These are phyloP conservation scores for Trinectes maculatus DNA, from an alignment of 2,113 vertebrate species.

Conservation along the genomic window DNA sequence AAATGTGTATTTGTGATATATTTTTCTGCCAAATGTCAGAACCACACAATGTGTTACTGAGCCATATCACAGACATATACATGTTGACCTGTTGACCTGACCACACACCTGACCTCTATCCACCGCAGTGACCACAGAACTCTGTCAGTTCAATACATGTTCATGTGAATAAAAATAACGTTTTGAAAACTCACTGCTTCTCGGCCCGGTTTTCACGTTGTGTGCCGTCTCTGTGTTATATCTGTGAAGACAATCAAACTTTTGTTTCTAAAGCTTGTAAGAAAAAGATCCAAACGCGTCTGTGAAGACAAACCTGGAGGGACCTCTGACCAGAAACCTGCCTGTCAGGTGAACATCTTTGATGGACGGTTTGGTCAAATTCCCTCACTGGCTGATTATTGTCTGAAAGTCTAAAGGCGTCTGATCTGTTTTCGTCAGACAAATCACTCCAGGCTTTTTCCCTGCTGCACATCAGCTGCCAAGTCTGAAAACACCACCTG, in stretches of 20 bases:
- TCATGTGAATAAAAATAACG: too few species aligned
- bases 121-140: too few species aligned
- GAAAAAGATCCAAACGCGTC: constrained; percentile 1
- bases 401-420: constrained; percentile 41
- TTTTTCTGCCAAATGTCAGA: too few species aligned
- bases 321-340: neutral
- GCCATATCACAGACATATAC: too few species aligned
- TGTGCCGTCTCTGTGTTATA: too few species aligned
- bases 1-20: too few species aligned
- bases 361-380: constrained; percentile 21
- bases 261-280: neutral
- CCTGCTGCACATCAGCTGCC: constrained; percentile 11
- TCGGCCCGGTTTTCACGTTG: too few species aligned
- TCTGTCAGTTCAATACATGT: too few species aligned
- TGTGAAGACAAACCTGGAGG: neutral
- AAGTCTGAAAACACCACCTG: constrained; percentile 6
- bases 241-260: constrained; percentile 10
- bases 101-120: too few species aligned
- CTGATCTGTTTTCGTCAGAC: constrained; percentile 34
- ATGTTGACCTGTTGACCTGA: too few species aligned
- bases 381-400: constrained; percentile 51
- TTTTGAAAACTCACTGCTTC: too few species aligned
- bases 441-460: constrained; percentile 11
- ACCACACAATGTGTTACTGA: too few species aligned
- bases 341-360: constrained; percentile 11